A percentile compares a stretch with the other conserved stretches of the same genome.
Conservation (phyloP, 1,140 invertebrate species). For the Elymnias hypermnestra region DNA sequence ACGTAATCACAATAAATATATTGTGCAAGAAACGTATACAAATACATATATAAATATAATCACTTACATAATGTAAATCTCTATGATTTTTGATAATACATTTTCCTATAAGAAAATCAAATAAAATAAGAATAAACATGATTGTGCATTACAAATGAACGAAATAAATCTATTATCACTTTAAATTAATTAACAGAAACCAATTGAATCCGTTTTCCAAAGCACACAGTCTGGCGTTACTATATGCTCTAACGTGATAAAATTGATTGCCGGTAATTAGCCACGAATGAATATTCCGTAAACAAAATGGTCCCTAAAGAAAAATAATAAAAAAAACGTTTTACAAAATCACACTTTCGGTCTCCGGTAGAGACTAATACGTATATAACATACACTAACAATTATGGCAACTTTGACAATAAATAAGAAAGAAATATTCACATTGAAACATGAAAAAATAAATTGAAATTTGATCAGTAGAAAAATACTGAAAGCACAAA, state of each 20-base stretch:
- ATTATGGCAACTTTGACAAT: constrained; percentile 75
- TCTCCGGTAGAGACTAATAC: constrained; percentile 62
- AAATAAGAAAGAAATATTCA: constrained; percentile 71
- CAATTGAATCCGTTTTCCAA: constrained; percentile 20
- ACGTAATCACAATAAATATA: constrained; percentile 43
- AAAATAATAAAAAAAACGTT: constrained; percentile 55
- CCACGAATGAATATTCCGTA: constrained; percentile 46
- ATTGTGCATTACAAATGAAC: constrained; percentile 66
- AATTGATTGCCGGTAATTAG: constrained; percentile 38
- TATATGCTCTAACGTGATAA: constrained; percentile 18
- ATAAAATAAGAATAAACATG: constrained; percentile 52
- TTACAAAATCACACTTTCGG: constrained; percentile 62
- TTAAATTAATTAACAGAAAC: constrained; percentile 37
- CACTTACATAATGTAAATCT: constrained; percentile 59
- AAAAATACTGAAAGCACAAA: constrained; percentile 57
- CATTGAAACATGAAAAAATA: constrained; percentile 41
- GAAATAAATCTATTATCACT: constrained; percentile 63
- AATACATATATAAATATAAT: no score
- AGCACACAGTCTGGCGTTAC: constrained; percentile 52
- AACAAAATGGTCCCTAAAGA: constrained; percentile 72
- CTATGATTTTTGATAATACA: constrained; percentile 18
- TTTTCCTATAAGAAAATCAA: constrained; percentile 19
- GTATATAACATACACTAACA: constrained; percentile 72
- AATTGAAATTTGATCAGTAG: constrained; percentile 31
- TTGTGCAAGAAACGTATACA: constrained; percentile 60